Base-by-base conservation (phyloP, 2,797 vertebrate species). In the Synanceia verrucosa region DNA sequence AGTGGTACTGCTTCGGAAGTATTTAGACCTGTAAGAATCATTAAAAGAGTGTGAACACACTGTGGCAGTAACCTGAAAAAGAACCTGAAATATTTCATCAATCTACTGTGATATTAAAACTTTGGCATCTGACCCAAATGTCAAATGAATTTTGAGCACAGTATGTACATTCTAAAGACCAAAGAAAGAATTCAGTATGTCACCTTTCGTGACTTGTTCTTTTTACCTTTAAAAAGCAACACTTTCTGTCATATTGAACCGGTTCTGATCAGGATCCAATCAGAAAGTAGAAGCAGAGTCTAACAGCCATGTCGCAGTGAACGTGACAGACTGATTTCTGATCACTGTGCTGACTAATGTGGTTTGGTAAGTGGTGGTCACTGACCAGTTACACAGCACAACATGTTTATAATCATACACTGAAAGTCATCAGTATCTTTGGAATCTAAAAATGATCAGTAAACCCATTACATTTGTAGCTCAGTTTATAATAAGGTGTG, bases 1-100 rank as follows among this genome's bases (percentile, higher is more conserved):
- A 56, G 95, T 94, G 41, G 95, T 95, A 72, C 92, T 96, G 24
- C 96, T 97, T 81, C 95, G 94, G 79, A 99, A 99, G 91, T 99
- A 99, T 83, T 99, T 99, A 10, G 97, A 98, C 86, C 98, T 99
- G 91, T 23, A 81, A 74, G 83, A 57, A 76, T 26, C 81, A 83
- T 33, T 13, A 52, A 59, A 46, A 59, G 14, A 48, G 39, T 5
- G 21, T 51, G 9, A 72, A 19, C 13, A 55, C 12, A 12, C 4
- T 26, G n/a, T n/a, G 16, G 8, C 18, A 52, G 58, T 3, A 36
- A 21, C 9, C 6, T 23, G 14, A 47, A 21, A 12, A 8, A 53
- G 37, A 43, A 33, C 5, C 0, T 61, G 4, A 21, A 12, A 61
- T 7, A 21, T 23, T 24, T n/a, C 4, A 33, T 65, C 29, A 41